Evolutionary conservation across 2,888 invertebrate species (phyloP).

Genomic region (Eurois occulta): DNA sequence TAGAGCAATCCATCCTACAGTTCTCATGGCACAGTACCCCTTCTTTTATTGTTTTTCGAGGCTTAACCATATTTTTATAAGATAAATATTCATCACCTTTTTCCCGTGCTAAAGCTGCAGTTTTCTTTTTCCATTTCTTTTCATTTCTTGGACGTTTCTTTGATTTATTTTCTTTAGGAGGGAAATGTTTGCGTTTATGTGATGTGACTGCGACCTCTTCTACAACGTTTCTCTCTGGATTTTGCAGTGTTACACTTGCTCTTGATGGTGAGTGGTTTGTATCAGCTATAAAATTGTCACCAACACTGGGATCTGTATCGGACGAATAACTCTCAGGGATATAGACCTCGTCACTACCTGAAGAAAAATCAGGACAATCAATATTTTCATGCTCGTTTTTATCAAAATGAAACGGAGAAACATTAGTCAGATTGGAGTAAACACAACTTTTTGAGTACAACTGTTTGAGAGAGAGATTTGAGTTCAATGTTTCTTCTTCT

Average conservation of each 20-base stretch:
- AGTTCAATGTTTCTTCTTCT: conserved; percentile 35
- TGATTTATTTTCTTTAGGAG: conserved; percentile 47
- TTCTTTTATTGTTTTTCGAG: conserved; percentile 41
- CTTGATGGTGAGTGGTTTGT: conserved; percentile 33
- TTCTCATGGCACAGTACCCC: conserved; percentile 45
- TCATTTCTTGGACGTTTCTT: conserved; percentile 49
- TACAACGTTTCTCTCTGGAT: conserved; percentile 29
- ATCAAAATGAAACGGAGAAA: conserved; percentile 28
- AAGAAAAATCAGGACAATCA: conserved; percentile 41
- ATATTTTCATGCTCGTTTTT: conserved; percentile 32
- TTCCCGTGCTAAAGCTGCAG: conserved; percentile 40
- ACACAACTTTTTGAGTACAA: too few relatives aligned
- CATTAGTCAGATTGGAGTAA: conserved; percentile 38
- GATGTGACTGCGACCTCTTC: conserved; percentile 35
- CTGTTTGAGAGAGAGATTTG: conserved; percentile 24
- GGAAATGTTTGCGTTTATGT: conserved; percentile 35
- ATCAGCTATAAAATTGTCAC: conserved; percentile 30
- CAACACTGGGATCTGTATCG: conserved; percentile 42
- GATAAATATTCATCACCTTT: conserved; percentile 46
- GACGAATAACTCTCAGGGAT: conserved; percentile 35
- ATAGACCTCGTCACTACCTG: conserved; percentile 35
- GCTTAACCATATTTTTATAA: conserved; percentile 42
- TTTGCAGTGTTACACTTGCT: conserved; percentile 22
- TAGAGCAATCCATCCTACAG: conserved; percentile 37
- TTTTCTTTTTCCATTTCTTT: conserved; percentile 49